A percentile compares a stretch with the other conserved stretches of the same genome.
phyloP scores from a whole-genome alignment of 2,113 vertebrate genomes.

The Xenus cinereus region DNA sequence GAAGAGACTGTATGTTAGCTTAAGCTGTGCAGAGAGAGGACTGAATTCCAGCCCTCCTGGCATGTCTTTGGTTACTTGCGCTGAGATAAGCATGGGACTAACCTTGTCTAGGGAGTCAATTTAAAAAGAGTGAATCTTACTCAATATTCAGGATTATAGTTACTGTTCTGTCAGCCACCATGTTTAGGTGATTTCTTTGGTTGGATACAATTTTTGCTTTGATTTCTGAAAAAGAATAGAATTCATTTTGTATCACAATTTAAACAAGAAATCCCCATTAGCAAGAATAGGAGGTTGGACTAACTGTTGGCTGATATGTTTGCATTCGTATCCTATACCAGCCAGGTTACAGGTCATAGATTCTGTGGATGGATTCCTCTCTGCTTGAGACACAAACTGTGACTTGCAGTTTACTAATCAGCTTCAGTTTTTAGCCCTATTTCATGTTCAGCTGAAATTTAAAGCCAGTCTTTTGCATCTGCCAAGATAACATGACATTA shows the following conservation, averaged over 20 bases:
- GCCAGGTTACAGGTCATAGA: neutral
- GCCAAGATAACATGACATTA: neutral
- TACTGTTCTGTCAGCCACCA: neutral
- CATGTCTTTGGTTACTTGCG: neutral
- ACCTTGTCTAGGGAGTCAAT: neutral
- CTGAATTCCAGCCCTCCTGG: neutral
- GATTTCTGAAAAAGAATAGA: neutral
- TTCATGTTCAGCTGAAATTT: neutral
- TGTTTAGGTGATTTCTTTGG: neutral
- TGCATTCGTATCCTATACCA: neutral
- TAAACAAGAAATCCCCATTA: neutral
- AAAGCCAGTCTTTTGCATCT: neutral
- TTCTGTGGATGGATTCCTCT: neutral
- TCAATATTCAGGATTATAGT: neutral
- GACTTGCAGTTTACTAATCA: neutral
- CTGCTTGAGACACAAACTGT: neutral
- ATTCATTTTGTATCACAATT: neutral
- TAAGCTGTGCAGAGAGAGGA: neutral
- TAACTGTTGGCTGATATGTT: neutral
- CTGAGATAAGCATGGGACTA: neutral
- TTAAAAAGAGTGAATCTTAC: neutral
- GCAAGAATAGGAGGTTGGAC: neutral
- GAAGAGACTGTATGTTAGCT: neutral
- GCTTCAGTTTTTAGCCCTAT: neutral
- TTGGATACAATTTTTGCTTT: neutral